Base-by-base conservation (phyloP, 2,888 invertebrate genomes). In the Dolichomitus sp. region DNA sequence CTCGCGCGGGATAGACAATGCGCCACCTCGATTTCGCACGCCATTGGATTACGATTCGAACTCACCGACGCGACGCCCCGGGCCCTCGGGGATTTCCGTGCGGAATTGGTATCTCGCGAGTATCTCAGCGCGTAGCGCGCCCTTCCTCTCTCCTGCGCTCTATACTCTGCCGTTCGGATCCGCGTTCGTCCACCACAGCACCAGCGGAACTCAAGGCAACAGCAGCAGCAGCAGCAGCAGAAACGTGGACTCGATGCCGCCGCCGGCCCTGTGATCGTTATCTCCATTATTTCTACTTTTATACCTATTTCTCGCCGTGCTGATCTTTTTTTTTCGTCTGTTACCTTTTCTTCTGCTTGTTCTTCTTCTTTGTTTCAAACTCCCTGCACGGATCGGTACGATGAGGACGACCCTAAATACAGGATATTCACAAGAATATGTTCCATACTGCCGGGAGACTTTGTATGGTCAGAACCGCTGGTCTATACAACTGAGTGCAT, bases 1-100 rank as follows among this genome's bases (percentile, higher is more conserved):
- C 84, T 74, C 80, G 83, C 83, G 77, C 82, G 84, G 85, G 81
- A 78, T 84, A 85, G 87, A 85, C 86, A 85, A 86, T 86, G 84
- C 76, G 69, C 85, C 85, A 84, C 87, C 88, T 87, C 86, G 88
- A 89, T 86, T 88, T 89, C 86, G 89, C 89, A 89, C 89, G 85
- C 88, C 88, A 87, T 90, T 88, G 87, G 88, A 90, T 90, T 89
- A 89, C 87, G 88, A 89, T 89, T 89, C 87, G 85, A 90, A 90
- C 85, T 80, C 83, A 77, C 77, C 83, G 83, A 83, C 87, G 84
- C 84, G 80, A 81, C 80, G 78, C 75, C 66, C 81, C 73, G 61
- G 85, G 80, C 83, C 85, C 81, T 81, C 70, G 57, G 81, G 81
- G 75, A 83, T 81, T 84, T 81, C 80, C 76, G 78, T 84, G 68